These are phyloP conservation scores for Aphelinus atriplicis DNA, from an alignment of 1,140 invertebrate genomes.

Conservation along the genomic window DNA sequence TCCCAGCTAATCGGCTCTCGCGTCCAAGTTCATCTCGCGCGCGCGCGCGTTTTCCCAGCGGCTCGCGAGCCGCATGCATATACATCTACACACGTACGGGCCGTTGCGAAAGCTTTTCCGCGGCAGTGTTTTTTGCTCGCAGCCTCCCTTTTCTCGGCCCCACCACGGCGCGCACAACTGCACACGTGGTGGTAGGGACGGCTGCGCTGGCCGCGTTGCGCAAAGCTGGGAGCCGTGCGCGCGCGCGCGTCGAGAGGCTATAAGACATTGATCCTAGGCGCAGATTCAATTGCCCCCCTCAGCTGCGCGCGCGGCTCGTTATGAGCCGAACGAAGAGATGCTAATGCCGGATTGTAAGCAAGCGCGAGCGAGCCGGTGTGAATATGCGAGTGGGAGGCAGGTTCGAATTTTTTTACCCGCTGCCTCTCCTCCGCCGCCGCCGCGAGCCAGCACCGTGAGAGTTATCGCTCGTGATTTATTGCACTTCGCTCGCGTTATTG, in stretches of 20 bases:
- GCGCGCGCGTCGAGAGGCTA: constrained; percentile 9
- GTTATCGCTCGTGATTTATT: neutral
- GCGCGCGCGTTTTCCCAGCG: constrained; percentile 20
- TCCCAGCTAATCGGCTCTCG: neutral
- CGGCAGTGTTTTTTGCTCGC: constrained; percentile 4
- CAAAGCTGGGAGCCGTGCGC: constrained; percentile 28
- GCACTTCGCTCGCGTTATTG: neutral
- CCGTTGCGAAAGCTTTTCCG: constrained; percentile 36
- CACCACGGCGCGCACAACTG: neutral
- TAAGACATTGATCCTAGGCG: constrained; percentile 38
- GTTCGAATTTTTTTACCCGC: neutral
- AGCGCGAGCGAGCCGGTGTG: neutral
- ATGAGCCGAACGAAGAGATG: constrained; percentile 23
- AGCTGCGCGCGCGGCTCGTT: neutral
- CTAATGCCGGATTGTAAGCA: neutral
- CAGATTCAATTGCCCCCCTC: constrained; percentile 31
- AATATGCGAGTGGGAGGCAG: neutral
- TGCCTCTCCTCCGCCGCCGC: too few species aligned
- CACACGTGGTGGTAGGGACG: constrained; percentile 7
- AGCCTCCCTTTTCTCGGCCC: neutral
- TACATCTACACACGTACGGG: neutral
- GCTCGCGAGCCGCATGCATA: neutral
- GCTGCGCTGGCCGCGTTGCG: constrained; percentile 13
- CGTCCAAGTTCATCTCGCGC: constrained; percentile 17
- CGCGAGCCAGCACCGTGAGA: too few species aligned